A percentile compares a stretch with the other conserved stretches of the same genome.
Conservation (phyloP, 2,888 invertebrate species). For the Tiliacea aurago region DNA sequence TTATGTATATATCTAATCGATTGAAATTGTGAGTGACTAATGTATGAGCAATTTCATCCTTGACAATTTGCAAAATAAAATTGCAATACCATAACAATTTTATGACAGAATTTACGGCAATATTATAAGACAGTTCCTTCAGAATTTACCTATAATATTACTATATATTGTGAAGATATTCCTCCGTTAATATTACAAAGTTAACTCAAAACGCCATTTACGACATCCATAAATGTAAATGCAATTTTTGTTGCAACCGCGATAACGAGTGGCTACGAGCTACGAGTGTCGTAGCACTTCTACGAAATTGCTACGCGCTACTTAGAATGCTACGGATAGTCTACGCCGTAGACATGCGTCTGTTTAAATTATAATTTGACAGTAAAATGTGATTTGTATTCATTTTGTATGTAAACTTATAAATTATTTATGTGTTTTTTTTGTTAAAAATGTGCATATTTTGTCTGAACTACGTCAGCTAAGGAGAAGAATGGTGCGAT, state of each 20-base stretch:
- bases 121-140: constrained; percentile 17
- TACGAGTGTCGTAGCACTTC: constrained; percentile 51
- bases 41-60: constrained; percentile 6
- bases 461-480: background rate
- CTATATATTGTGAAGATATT: constrained; percentile 25
- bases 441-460: constrained; percentile 9
- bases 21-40: background rate
- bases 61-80: constrained; percentile 4
- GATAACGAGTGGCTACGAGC: constrained; percentile 49
- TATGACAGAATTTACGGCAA: constrained; percentile 28
- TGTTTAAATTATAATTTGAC: background rate
- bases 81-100: constrained; percentile 29
- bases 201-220: constrained; percentile 35
- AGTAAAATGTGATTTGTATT: background rate
- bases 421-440: constrained; percentile 4
- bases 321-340: constrained; percentile 24
- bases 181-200: constrained; percentile 48
- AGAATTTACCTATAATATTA: constrained; percentile 22
- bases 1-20: background rate
- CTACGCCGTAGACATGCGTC: constrained; percentile 18
- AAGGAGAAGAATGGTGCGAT: background rate
- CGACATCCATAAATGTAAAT: constrained; percentile 48
- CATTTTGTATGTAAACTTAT: background rate
- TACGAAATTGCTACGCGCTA: constrained; percentile 53
- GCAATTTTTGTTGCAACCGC: constrained; percentile 52